Evolutionary conservation across 2,113 vertebrate genomes (phyloP), one percentile per base, ranked within the genome.

Genomic region (Camelus dromedarius): DNA sequence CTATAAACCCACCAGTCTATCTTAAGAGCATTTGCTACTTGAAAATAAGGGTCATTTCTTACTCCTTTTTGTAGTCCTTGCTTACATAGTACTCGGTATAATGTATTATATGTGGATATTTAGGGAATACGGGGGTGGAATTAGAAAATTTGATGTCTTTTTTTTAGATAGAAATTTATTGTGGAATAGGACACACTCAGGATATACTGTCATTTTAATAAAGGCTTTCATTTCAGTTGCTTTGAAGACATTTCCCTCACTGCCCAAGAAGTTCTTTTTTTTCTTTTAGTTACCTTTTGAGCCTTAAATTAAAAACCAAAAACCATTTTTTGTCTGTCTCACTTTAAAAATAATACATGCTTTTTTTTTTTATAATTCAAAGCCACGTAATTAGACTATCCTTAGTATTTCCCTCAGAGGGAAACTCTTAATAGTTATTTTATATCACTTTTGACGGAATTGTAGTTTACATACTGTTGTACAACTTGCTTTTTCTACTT

Each of bases 321-420:
- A 88, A 87, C 4, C 7, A 77, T 64, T 75, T 69, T 26, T 79
- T 95, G 24, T 73, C 28, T 91, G 80, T 67, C 46, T 69, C 15
- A 67, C 52, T 79, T 93, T 60, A 81, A 86, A 91, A 82, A 58
- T 76, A 83, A 66, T 62, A 38, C 9, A 48, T 83, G 9, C 26
- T 81, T 81, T 54, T 38, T 38, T 93, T 54, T 32, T 87, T 38
- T 84, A 35, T 91, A 86, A 80, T 89, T 95, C 42, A 83, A 46
- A 88, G 12, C 60, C 76, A 38, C 14, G 11, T 48, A 67, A 30
- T 64, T 85, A 80, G 66, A 60, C 56, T 69, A n/a, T 81, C 18
- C 75, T 90, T 26, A 84, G 32, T 83, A 76, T 60, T 89, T 89
- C 28, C 22, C 9, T 91, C 26, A 86, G 22, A 81, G 38, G 46